Percentiles rank a stretch among this genome's conserved stretches.
Conservation (phyloP, 2,797 vertebrate species). For the Platalea minor region DNA sequence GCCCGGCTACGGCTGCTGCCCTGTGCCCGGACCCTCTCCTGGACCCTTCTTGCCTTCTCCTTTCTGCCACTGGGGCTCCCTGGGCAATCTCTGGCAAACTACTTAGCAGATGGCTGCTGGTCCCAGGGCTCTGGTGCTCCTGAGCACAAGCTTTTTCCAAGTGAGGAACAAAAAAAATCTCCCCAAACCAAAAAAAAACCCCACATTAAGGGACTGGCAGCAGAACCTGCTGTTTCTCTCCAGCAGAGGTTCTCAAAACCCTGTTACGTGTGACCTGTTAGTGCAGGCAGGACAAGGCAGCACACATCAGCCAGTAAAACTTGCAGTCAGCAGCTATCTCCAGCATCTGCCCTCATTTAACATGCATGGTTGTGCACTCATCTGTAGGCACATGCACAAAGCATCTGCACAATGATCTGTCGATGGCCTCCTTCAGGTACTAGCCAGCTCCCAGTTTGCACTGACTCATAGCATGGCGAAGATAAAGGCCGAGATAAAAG, state of each 20-base stretch:
- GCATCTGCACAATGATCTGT: not conserved
- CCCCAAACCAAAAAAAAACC: not conserved
- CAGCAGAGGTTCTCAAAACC: not conserved
- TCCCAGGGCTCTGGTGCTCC: not conserved
- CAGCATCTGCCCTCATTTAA: not conserved
- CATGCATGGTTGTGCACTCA: not conserved
- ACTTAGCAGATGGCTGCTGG: not conserved
- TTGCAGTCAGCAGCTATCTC: not conserved
- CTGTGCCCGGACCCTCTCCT: not conserved
- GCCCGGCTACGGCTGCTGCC: not conserved
- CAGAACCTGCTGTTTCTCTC: not conserved
- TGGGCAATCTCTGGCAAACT: not conserved
- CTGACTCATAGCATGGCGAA: rapidly evolving
- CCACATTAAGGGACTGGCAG: not conserved
- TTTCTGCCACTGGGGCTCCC: not conserved
- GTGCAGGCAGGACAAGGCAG: not conserved
- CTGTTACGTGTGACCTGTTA: not conserved
- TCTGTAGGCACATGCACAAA: not conserved
- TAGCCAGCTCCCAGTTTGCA: not conserved
- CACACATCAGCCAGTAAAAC: not conserved
- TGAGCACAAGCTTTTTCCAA: not conserved
- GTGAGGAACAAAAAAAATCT: not conserved
- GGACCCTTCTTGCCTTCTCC: not conserved
- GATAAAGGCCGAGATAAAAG: not conserved
- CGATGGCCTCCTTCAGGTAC: not conserved